Evolutionary conservation across 2,888 invertebrate genomes (phyloP).

Genomic region (Galerucella nymphaeae): DNA sequence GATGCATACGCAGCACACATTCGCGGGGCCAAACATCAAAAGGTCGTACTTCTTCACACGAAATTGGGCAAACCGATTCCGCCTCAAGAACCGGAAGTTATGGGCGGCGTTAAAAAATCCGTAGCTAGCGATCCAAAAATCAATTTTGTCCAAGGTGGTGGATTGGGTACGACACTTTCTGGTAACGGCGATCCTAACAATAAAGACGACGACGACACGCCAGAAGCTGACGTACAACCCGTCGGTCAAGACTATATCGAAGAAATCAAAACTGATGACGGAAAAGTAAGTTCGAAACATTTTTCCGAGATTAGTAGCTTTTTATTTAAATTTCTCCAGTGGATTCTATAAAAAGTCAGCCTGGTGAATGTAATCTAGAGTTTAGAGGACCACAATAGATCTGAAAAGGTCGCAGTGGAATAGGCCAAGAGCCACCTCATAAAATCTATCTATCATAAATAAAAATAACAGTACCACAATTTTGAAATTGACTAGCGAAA

Average conservation of each 20-base stretch:
- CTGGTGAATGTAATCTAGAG: no score
- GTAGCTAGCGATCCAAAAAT: constrained; percentile 80
- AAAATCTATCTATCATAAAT: no score
- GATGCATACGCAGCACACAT: constrained; percentile 99
- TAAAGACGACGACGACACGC: constrained; percentile 67
- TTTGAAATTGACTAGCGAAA: no score
- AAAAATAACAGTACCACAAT: no score
- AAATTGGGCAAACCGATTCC: constrained; percentile 98
- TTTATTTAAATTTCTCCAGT: no score
- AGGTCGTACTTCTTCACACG: constrained; percentile 95
- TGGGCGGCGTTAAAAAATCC: constrained; percentile 69
- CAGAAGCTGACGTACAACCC: constrained; percentile 87
- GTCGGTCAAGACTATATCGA: constrained; percentile 98
- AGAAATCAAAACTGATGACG: constrained; percentile 94
- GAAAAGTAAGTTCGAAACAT: constrained; percentile 69
- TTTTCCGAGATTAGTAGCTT: background rate
- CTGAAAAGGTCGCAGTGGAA: no score
- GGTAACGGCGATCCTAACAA: constrained; percentile 64
- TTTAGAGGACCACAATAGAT: no score
- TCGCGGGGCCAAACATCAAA: constrained; percentile 97
- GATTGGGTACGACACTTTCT: constrained; percentile 70
- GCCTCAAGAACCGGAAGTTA: constrained; percentile 91
- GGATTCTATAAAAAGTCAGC: no score
- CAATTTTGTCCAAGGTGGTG: constrained; percentile 84
- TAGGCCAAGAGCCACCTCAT: no score